phyloP scores from a whole-genome alignment of 2,113 vertebrate genomes.

The Alexandromys fortis region DNA sequence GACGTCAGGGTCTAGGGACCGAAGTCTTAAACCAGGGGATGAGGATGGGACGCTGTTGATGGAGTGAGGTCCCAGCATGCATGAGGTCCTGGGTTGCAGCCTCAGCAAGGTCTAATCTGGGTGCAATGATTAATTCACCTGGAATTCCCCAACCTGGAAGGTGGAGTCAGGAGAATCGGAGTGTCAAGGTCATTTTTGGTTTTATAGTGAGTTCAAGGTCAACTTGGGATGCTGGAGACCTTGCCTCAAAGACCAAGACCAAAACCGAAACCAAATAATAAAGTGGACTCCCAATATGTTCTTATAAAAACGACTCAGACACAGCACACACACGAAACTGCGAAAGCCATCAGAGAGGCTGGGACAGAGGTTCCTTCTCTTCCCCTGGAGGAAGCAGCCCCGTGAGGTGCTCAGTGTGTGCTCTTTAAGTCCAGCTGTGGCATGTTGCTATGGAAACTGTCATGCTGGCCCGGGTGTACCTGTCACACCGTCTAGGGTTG shows the following conservation, averaged over 20 bases:
- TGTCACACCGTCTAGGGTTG: not conserved
- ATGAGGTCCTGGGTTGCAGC: not conserved
- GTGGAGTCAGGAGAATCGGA: not conserved
- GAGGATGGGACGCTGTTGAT: not conserved
- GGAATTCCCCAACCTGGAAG: too few relatives aligned
- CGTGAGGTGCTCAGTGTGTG: not conserved
- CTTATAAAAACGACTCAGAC: not conserved
- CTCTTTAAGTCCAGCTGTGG: not conserved
- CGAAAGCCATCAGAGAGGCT: not conserved
- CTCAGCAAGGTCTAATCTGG: not conserved
- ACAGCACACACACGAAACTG: not conserved
- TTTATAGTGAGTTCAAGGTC: not conserved
- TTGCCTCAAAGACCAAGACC: not conserved
- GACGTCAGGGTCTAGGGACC: not conserved
- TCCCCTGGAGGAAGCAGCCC: not conserved
- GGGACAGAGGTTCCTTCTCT: not conserved
- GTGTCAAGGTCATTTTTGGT: not conserved
- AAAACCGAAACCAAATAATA: not conserved
- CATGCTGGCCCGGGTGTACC: not conserved
- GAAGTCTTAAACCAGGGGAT: too few relatives aligned
- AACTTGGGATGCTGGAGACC: not conserved
- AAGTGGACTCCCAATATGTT: not conserved
- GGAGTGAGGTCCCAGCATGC: not conserved
- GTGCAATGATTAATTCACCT: too few relatives aligned
- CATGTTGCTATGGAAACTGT: accelerated